Conservation (phyloP, 2,797 vertebrate species). For the Silurus aristotelis region DNA sequence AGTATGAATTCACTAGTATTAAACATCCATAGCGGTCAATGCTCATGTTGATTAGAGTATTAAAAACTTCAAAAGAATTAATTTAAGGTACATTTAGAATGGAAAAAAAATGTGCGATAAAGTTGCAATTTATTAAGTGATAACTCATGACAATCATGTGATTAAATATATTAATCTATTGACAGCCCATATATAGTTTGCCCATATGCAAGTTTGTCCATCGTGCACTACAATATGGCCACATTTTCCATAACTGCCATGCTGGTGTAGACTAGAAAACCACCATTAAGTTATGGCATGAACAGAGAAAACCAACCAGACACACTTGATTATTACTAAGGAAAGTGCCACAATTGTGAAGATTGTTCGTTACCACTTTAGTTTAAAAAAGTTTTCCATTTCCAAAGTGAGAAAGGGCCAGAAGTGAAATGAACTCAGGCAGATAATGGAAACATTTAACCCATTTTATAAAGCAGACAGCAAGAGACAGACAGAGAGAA, state of each 20-base stretch:
- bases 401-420: constrained; percentile 70
- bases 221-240: constrained; percentile 70
- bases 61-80: too few relatives aligned
- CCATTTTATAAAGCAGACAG: constrained; percentile 6
- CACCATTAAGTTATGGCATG: constrained; percentile 63
- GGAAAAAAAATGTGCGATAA: too few relatives aligned
- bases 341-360: not conserved
- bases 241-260: constrained; percentile 65
- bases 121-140: too few relatives aligned
- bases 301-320: constrained; percentile 73
- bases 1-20: too few relatives aligned
- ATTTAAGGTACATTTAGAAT: too few relatives aligned
- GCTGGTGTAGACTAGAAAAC: constrained; percentile 79
- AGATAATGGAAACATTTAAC: constrained; percentile 31
- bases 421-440: constrained; percentile 29
- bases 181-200: too few relatives aligned
- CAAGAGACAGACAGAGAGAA: constrained; percentile 19
- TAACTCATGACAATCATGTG: too few relatives aligned
- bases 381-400: constrained; percentile 80
- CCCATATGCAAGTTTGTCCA: constrained; percentile 43
- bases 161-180: too few relatives aligned
- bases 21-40: too few relatives aligned
- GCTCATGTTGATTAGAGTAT: too few relatives aligned
- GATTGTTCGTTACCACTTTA: constrained; percentile 64
- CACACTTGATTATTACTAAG: constrained; percentile 51